phyloP scores from a whole-genome alignment of 2,113 vertebrate species.

The Stercorarius parasiticus region DNA sequence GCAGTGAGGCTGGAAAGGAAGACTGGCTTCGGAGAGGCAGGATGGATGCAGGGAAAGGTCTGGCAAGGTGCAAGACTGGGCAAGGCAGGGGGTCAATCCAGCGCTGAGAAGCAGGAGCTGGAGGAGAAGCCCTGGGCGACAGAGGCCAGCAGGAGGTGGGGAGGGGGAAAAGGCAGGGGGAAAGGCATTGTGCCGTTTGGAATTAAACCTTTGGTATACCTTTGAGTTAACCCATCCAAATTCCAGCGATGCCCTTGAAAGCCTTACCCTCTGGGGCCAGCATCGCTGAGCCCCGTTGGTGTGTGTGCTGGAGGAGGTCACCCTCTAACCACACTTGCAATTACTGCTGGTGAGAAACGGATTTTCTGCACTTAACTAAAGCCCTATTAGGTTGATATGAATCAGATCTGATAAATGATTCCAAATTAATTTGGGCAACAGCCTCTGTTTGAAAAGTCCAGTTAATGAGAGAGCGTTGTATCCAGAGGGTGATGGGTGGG shows the following conservation, averaged over 20 bases:
- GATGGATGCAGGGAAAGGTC: not conserved
- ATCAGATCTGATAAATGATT: slow-evolving; percentile 23
- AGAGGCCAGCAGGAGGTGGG: not conserved
- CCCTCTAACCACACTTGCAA: not conserved
- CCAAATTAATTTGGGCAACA: slow-evolving; percentile 29
- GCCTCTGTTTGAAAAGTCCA: not conserved
- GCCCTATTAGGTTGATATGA: not conserved
- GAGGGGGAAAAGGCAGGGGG: rapidly evolving
- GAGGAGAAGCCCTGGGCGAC: not conserved
- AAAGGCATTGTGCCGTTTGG: not conserved
- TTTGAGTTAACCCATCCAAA: not conserved
- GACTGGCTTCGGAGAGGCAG: not conserved
- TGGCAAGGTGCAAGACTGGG: not conserved
- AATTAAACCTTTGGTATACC: not conserved
- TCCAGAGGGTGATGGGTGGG: not conserved
- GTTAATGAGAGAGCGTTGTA: slow-evolving; percentile 3
- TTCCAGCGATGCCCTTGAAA: not conserved
- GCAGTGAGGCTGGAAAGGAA: not conserved
- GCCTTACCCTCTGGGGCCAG: not conserved
- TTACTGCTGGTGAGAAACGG: not conserved
- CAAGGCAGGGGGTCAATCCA: rapidly evolving
- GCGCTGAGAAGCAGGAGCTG: not conserved
- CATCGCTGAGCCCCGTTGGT: rapidly evolving
- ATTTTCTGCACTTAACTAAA: not conserved
- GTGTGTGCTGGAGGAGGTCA: not conserved